Base-by-base conservation (phyloP, 1,140 invertebrate genomes). In the Pseudomyrmex sp. region DNA sequence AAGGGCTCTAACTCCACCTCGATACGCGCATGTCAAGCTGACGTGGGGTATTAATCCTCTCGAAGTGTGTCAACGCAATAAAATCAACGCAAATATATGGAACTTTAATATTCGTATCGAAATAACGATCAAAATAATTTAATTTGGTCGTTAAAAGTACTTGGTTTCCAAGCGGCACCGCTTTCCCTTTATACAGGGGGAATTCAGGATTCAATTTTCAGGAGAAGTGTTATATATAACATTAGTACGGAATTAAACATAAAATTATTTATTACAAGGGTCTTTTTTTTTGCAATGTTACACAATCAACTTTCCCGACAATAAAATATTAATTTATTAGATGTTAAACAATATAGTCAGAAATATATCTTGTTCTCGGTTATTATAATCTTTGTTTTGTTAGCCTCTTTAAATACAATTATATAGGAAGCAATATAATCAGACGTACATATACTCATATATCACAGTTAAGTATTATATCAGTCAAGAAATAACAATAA, bases 381-480 rank as follows among this genome's bases (percentile, higher is more conserved):
- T 46, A 59, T 52, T 35, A 44, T 7, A 63, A 58, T 68, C 10
- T 26, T 12, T 8, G 15, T 7, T 58, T 70, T 10, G 48, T 15
- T 52, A 10, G 2, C 13, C 2, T 52, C 44, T 58, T 79, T 18
- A 48, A 70, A 70, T 50, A 72, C 48, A 70, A 18, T 58, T 48
- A 70, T 59, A 26, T 70, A 35, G 54, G 54, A 80, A 80, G 56
- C 75, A 20, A 61, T 59, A 35, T 72, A 61, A 35, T 72, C 72
- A 44, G 15, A 72, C 59, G 35, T 80, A 80, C 12, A 80, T 44
- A 15, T 80, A 80, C 70, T 66, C 12, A 80, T 44, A 15, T 80
- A 80, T 80, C 76, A 80, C 76, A 80, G 76, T 50, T 70, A 5
- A 80, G 44, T 59, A 68, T 79, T 56, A 26, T 26, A 9, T 80